Evolutionary conservation across 1,140 invertebrate genomes (phyloP).

Genomic region (Philotrypesis tridentata): DNA sequence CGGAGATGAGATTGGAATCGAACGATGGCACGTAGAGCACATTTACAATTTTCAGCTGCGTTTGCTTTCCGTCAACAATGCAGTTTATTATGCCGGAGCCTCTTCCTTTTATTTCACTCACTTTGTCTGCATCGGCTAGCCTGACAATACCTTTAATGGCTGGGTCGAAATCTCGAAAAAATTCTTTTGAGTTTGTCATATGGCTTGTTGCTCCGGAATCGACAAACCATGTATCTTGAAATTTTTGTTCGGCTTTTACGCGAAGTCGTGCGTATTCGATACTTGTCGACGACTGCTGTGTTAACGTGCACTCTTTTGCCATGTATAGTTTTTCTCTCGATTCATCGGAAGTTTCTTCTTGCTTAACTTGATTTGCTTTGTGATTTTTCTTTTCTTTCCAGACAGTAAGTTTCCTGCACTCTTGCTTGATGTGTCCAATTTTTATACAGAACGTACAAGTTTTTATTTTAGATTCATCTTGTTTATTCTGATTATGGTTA

Average conservation of each 20-base stretch:
- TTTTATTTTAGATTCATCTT: background rate
- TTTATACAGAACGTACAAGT: constrained; percentile 47
- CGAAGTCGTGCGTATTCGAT: background rate
- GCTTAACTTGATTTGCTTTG: constrained; percentile 15
- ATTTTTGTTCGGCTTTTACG: background rate
- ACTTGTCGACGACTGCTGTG: no score
- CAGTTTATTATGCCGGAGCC: constrained; percentile 19
- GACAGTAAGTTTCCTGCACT: constrained; percentile 43
- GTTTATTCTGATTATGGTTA: constrained; percentile 35
- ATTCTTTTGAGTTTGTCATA: constrained; percentile 46
- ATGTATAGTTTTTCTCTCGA: background rate
- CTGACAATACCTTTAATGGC: background rate
- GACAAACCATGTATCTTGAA: constrained; percentile 38
- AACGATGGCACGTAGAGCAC: constrained; percentile 59
- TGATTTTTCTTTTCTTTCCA: constrained; percentile 38
- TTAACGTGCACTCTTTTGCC: background rate
- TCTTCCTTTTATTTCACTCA: constrained; percentile 5
- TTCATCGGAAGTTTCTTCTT: background rate
- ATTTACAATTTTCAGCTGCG: constrained; percentile 49
- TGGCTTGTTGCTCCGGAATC: constrained; percentile 52
- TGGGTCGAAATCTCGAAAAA: constrained; percentile 38
- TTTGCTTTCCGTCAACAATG: background rate
- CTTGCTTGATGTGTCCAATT: constrained; percentile 37
- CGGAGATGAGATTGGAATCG: constrained; percentile 58
- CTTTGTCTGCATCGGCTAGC: constrained; percentile 15